Percentiles rank a stretch among this genome's conserved stretches.
These are phyloP conservation scores for Drosophila mimica DNA, from an alignment of 2,888 invertebrate species.

Conservation along the genomic window DNA sequence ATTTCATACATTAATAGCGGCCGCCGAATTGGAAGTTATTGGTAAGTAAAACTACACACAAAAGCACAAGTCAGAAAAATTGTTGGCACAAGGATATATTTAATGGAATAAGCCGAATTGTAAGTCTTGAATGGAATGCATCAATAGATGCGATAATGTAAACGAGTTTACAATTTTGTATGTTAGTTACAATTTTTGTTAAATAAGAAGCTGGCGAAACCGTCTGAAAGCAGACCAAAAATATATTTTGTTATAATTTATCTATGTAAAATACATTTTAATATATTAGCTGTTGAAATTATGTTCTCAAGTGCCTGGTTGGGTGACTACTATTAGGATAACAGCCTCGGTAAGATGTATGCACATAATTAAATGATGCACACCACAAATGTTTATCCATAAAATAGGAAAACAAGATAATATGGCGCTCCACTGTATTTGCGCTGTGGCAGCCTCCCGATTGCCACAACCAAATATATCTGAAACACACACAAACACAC, in stretches of 20 bases:
- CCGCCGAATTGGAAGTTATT: constrained; percentile 85
- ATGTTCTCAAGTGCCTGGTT: no score
- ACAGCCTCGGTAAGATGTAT: not conserved
- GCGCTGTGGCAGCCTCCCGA: constrained; percentile 17
- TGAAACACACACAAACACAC: constrained; percentile 8
- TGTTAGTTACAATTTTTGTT: no score
- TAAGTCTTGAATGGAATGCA: not conserved
- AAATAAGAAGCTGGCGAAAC: not conserved
- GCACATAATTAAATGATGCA: constrained; percentile 23
- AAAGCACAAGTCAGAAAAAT: constrained; percentile 15
- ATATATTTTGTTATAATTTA: not conserved
- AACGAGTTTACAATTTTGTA: not conserved
- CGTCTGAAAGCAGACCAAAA: not conserved
- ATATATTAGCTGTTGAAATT: no score
- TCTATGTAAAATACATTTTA: not conserved
- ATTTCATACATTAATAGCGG: constrained; percentile 85
- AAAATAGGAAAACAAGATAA: constrained; percentile 29
- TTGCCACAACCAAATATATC: constrained; percentile 26
- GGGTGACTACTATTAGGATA: not conserved
- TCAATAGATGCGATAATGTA: not conserved
- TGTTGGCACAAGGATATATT: constrained; percentile 15
- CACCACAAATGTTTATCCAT: constrained; percentile 36
- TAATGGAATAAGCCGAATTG: constrained; percentile 1
- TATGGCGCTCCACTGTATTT: constrained; percentile 2
- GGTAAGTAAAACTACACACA: constrained; percentile 79